Conservation (phyloP, 2,888 invertebrate species). For the Invenusta paracnida region DNA sequence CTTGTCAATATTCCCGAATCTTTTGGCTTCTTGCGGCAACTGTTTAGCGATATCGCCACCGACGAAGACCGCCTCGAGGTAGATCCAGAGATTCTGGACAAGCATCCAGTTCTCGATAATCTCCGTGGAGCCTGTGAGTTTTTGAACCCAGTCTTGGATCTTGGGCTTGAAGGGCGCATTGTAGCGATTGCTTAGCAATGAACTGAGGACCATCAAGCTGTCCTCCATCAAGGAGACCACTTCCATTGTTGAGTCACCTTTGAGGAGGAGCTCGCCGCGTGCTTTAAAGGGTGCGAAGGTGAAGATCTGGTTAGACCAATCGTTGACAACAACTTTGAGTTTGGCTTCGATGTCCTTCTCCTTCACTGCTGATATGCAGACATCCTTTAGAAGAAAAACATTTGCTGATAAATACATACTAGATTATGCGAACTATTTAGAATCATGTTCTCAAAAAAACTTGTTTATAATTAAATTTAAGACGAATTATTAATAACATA, state of each 20-base stretch:
- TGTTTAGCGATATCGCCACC: slow-evolving; percentile 97
- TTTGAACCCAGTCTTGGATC: slow-evolving; percentile 90
- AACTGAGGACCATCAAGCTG: slow-evolving; percentile 88
- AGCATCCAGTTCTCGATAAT: slow-evolving; percentile 92
- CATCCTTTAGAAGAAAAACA: slow-evolving; percentile 76
- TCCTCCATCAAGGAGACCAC: slow-evolving; percentile 90
- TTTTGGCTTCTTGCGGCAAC: slow-evolving; percentile 66
- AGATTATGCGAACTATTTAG: too few species aligned
- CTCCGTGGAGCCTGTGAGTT: slow-evolving; percentile 89
- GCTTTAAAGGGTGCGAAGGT: slow-evolving; percentile 91
- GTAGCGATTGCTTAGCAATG: slow-evolving; percentile 85
- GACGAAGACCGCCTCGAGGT: slow-evolving; percentile 91
- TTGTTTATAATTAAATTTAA: too few species aligned
- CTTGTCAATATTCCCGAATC: slow-evolving; percentile 85
- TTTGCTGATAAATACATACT: too few species aligned
- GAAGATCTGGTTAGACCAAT: slow-evolving; percentile 82
- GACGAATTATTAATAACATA: too few species aligned
- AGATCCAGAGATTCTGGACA: slow-evolving; percentile 97
- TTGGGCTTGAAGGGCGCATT: slow-evolving; percentile 93
- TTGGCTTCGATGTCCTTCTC: slow-evolving; percentile 96
- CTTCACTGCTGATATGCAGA: slow-evolving; percentile 95
- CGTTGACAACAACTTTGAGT: slow-evolving; percentile 83
- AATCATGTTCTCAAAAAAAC: too few species aligned
- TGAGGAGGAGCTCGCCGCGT: slow-evolving; percentile 81
- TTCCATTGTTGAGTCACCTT: slow-evolving; percentile 90